Conservation (phyloP, 2,888 invertebrate species). For the Macrophya annulata region DNA sequence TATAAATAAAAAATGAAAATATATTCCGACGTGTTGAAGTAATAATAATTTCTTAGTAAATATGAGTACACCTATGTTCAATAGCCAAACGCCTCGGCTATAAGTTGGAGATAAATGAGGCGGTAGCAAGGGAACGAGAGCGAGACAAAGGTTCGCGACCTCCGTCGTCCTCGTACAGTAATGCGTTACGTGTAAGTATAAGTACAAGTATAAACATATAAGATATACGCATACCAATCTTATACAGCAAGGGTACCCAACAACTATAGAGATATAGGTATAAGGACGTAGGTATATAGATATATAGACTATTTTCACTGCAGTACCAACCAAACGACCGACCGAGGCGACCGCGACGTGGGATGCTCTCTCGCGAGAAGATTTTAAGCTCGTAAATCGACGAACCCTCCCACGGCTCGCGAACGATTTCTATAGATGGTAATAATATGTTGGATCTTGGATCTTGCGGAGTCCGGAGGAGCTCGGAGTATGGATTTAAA, state of each 20-base stretch:
- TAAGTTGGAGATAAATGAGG: slow-evolving; percentile 56
- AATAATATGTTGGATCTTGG: slow-evolving; percentile 57
- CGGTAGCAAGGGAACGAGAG: slow-evolving; percentile 56
- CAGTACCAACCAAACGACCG: neutral
- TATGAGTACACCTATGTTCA: neutral
- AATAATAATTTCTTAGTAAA: neutral
- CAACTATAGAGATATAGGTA: neutral
- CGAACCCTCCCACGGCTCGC: slow-evolving; percentile 56
- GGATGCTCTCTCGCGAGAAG: slow-evolving; percentile 45
- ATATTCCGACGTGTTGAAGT: too few species aligned
- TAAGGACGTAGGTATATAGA: neutral
- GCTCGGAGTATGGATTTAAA: slow-evolving; percentile 54
- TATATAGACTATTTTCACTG: slow-evolving; percentile 17
- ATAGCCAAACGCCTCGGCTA: slow-evolving; percentile 33
- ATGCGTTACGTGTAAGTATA: neutral
- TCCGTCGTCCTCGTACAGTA: slow-evolving; percentile 44
- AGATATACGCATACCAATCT: slow-evolving; percentile 10
- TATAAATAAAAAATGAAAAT: neutral
- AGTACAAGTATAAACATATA: slow-evolving; percentile 4
- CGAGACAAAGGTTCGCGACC: slow-evolving; percentile 49
- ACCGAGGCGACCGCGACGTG: neutral
- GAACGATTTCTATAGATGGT: slow-evolving; percentile 59
- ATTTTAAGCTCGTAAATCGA: slow-evolving; percentile 57
- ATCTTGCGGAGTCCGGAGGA: slow-evolving; percentile 40
- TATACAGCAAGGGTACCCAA: neutral